Evolutionary conservation across 2,113 vertebrate species (phyloP).

Genomic region (Corynorhinus townsendii): DNA sequence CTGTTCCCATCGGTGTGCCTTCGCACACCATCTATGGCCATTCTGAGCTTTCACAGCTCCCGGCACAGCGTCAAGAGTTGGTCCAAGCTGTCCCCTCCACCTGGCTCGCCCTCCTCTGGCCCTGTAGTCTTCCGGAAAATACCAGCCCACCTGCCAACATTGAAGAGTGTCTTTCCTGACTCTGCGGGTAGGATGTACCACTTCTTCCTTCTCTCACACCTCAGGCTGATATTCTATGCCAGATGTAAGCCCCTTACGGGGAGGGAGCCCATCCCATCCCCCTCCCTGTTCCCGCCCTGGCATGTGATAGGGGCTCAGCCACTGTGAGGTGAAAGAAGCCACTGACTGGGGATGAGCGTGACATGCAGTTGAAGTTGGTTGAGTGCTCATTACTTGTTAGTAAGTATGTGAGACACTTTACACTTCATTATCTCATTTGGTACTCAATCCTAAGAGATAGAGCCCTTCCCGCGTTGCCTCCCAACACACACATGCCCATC

Average conservation of each 20-base stretch:
- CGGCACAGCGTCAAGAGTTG: not conserved
- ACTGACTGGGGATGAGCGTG: not conserved
- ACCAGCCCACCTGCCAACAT: not conserved
- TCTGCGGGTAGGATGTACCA: not conserved
- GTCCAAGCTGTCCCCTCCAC: slow-evolving; percentile 1
- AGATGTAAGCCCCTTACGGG: not conserved
- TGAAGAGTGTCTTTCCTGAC: not conserved
- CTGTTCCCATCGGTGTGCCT: not conserved
- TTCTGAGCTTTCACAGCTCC: not conserved
- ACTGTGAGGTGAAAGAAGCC: not conserved
- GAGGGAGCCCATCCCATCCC: not conserved
- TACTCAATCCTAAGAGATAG: not conserved
- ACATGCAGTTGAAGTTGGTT: not conserved
- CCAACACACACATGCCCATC: not conserved
- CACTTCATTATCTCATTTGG: not conserved
- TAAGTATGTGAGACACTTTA: not conserved
- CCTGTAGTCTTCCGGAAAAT: not conserved
- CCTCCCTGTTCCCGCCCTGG: not conserved
- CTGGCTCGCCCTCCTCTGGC: not conserved
- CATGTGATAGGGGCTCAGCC: not conserved
- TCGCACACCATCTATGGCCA: not conserved
- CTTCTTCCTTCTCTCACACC: not conserved
- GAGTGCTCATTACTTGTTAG: not conserved
- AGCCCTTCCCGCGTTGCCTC: not conserved
- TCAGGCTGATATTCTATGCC: not conserved